Evolutionary conservation across 2,113 vertebrate species (phyloP).

Genomic region (Vicugna pacos): DNA sequence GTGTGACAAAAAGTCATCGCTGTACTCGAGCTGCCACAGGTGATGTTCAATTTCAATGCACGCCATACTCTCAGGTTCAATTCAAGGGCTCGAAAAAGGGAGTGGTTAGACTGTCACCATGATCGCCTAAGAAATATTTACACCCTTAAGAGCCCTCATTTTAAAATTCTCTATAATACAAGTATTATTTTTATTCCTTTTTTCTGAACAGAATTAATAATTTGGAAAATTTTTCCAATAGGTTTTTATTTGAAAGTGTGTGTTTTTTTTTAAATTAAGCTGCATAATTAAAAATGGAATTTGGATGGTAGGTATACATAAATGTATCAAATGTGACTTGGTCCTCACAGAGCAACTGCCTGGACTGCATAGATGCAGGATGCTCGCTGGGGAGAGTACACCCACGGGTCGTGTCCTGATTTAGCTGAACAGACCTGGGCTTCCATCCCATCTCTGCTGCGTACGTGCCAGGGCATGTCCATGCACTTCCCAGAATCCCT

Average conservation of each 20-base stretch:
- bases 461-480: fast-evolving
- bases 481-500: background rate
- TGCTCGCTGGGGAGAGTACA: fast-evolving
- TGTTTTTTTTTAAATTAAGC: constrained; percentile 47
- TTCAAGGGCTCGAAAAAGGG: constrained; percentile 74
- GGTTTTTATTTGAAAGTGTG: constrained; percentile 53
- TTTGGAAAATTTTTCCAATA: constrained; percentile 50
- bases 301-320: background rate
- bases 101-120: constrained; percentile 70
- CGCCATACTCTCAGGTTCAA: constrained; percentile 73
- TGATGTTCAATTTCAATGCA: constrained; percentile 81
- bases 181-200: background rate
- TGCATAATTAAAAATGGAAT: constrained; percentile 64
- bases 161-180: constrained; percentile 35
- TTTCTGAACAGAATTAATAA: background rate
- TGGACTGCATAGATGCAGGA: fast-evolving
- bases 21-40: constrained; percentile 62
- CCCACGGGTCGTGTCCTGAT: fast-evolving
- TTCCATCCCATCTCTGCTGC: fast-evolving
- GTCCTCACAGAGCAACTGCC: background rate
- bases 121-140: background rate
- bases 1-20: constrained; percentile 52
- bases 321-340: background rate
- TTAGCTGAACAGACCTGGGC: too few species aligned
- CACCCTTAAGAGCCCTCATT: background rate